These are phyloP conservation scores for Chironomus tepperi DNA, from an alignment of 1,140 invertebrate genomes.

Conservation along the genomic window DNA sequence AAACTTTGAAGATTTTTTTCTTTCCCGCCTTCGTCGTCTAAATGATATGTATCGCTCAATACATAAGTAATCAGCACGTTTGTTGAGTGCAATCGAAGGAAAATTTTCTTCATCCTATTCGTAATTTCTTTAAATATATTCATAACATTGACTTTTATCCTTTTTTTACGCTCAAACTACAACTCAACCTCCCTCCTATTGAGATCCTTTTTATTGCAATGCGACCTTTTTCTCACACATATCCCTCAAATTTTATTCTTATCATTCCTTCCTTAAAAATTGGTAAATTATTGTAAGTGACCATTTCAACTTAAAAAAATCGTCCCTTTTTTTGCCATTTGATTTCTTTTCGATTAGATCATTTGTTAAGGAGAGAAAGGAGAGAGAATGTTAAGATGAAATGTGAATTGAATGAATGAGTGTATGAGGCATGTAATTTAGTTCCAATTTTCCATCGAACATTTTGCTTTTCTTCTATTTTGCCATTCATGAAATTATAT, in stretches of 20 bases:
- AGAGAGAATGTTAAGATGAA: too few relatives aligned
- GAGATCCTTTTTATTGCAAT: too few relatives aligned
- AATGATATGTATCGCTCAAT: neutral
- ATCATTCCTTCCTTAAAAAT: neutral
- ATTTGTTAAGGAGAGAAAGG: neutral
- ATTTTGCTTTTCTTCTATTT: too few relatives aligned
- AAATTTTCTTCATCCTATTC: neutral
- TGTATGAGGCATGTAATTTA: too few relatives aligned
- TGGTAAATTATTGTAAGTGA: constrained; percentile 8
- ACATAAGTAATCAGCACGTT: neutral
- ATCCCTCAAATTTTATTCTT: neutral
- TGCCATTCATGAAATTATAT: too few relatives aligned
- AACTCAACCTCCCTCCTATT: too few relatives aligned
- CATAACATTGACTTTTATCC: neutral
- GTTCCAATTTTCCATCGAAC: too few relatives aligned
- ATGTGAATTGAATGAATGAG: too few relatives aligned
- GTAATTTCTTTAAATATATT: constrained; percentile 10
- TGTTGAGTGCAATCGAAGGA: neutral
- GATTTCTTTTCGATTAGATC: constrained; percentile 13
- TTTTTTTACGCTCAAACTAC: neutral
- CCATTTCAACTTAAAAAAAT: constrained; percentile 1
- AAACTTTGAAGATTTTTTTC: neutral
- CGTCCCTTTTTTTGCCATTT: neutral
- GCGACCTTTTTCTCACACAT: neutral
- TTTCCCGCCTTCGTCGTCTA: neutral